These are phyloP conservation scores for Tiphia femorata DNA, from an alignment of 2,888 invertebrate species.

Conservation along the genomic window DNA sequence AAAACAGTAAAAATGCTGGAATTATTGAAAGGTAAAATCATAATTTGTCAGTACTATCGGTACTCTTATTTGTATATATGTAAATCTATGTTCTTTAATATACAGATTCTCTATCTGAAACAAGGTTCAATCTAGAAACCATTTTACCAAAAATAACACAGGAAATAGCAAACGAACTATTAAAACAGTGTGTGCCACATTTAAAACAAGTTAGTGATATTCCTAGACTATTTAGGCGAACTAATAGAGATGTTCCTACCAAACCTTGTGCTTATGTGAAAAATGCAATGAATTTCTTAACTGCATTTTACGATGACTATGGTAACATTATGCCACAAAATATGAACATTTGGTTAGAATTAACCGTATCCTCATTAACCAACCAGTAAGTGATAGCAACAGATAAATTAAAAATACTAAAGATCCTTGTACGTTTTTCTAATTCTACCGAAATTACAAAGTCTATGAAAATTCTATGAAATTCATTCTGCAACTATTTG, in stretches of 20 bases:
- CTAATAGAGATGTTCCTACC: slow-evolving; percentile 88
- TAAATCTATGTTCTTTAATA: too few species aligned
- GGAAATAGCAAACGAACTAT: slow-evolving; percentile 66
- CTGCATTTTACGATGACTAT: slow-evolving; percentile 73
- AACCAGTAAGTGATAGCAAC: slow-evolving; percentile 68
- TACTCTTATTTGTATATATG: neutral
- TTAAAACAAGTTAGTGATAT: slow-evolving; percentile 91
- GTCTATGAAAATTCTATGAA: slow-evolving; percentile 52
- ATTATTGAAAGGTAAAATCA: slow-evolving; percentile 60
- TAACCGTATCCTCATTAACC: slow-evolving; percentile 69
- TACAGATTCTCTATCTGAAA: slow-evolving; percentile 48
- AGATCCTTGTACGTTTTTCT: neutral
- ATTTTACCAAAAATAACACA: slow-evolving; percentile 63
- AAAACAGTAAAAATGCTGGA: slow-evolving; percentile 39
- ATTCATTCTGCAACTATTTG: slow-evolving; percentile 4
- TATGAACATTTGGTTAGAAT: slow-evolving; percentile 66
- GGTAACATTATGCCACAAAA: slow-evolving; percentile 63
- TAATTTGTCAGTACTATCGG: too few species aligned
- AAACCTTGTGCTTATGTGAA: slow-evolving; percentile 86
- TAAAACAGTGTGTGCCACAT: slow-evolving; percentile 71
- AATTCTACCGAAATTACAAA: slow-evolving; percentile 36
- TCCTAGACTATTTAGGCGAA: slow-evolving; percentile 91
- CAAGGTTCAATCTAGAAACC: slow-evolving; percentile 38
- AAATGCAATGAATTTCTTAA: slow-evolving; percentile 74
- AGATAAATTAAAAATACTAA: neutral